phyloP scores from a whole-genome alignment of 2,888 invertebrate genomes.

The Neoascia interrupta region DNA sequence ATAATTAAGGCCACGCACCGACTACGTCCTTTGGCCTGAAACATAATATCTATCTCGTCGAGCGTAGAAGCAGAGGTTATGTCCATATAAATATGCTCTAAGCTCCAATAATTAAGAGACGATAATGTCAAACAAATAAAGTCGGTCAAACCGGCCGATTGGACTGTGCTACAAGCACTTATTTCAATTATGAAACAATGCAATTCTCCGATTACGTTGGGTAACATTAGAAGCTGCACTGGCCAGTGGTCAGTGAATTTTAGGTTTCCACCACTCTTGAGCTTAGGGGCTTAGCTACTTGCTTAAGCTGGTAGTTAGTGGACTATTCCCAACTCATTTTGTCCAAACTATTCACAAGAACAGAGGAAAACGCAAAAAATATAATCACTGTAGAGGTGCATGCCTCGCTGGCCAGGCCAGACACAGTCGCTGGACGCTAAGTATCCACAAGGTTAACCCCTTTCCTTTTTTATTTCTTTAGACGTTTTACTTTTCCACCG shows the following conservation, averaged over 20 bases:
- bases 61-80: slow-evolving; percentile 36
- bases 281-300: slow-evolving; percentile 27
- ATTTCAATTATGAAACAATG: slow-evolving; percentile 69
- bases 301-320: not conserved
- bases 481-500: slow-evolving; percentile 1
- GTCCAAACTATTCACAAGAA: no score
- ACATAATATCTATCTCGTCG: slow-evolving; percentile 31
- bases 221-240: slow-evolving; percentile 38
- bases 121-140: slow-evolving; percentile 61
- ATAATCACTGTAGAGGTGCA: slow-evolving; percentile 36
- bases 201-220: slow-evolving; percentile 65
- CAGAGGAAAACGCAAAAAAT: slow-evolving; percentile 28
- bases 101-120: slow-evolving; percentile 66
- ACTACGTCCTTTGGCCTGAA: slow-evolving; percentile 56
- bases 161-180: slow-evolving; percentile 61
- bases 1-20: slow-evolving; percentile 40
- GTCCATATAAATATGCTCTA: slow-evolving; percentile 10
- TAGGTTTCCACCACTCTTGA: slow-evolving; percentile 49
- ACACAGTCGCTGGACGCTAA: slow-evolving; percentile 57
- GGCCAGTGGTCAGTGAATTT: slow-evolving; percentile 60
- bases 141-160: slow-evolving; percentile 64
- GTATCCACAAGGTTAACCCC: slow-evolving; percentile 65
- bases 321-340: no score
- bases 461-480: slow-evolving; percentile 65
- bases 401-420: no score